A percentile compares a stretch with the other conserved stretches of the same genome.
phyloP scores from a whole-genome alignment of 2,888 invertebrate genomes.

The Xanthorhoe spadicearia region DNA sequence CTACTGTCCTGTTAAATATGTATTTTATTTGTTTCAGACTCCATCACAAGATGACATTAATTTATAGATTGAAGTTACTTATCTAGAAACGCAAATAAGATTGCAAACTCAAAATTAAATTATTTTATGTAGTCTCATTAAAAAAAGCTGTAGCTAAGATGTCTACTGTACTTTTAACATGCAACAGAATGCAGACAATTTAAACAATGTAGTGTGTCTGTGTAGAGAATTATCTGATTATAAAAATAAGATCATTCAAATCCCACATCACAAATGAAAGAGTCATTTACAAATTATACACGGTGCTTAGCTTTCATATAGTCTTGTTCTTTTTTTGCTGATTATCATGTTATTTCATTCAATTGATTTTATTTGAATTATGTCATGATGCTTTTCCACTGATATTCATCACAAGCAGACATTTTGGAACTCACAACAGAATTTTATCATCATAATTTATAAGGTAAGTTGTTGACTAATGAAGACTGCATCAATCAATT shows the following conservation, averaged over 20 bases:
- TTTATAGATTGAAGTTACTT: conserved; percentile 68
- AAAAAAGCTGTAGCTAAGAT: conserved; percentile 20
- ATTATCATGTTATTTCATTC: background rate
- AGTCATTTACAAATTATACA: conserved; percentile 1
- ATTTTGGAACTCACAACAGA: too few species aligned
- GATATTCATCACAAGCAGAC: background rate
- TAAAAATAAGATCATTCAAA: background rate
- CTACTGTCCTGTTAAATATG: background rate
- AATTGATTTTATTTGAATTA: background rate
- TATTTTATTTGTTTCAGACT: conserved; percentile 70
- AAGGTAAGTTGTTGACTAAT: conserved; percentile 36
- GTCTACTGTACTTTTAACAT: background rate
- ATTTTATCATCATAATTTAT: background rate
- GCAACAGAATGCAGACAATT: background rate
- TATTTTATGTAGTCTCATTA: conserved; percentile 9
- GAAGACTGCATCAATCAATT: conserved; percentile 20
- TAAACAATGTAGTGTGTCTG: background rate
- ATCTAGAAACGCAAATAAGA: conserved; percentile 25
- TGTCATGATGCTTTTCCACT: background rate
- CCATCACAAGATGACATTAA: conserved; percentile 77
- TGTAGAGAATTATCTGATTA: background rate
- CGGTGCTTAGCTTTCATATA: background rate
- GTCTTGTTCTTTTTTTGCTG: background rate
- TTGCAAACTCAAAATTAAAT: conserved; percentile 13
- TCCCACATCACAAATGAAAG: background rate